Conservation (phyloP, 2,797 vertebrate genomes). For the Thalassophryne amazonica region DNA sequence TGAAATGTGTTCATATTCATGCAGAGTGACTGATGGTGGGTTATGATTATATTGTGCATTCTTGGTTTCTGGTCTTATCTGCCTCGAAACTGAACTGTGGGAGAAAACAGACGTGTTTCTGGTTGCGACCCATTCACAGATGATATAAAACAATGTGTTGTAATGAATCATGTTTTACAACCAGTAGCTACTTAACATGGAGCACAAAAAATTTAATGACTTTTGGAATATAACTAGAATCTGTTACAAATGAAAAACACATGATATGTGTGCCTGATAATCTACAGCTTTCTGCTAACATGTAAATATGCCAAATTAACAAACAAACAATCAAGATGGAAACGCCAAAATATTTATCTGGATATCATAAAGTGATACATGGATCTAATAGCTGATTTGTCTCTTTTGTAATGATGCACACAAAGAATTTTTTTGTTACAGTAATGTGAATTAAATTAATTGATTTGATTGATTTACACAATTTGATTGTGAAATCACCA, state of each 20-base stretch:
- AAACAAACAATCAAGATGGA: no score
- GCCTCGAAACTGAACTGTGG: background rate
- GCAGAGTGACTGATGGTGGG: constrained; percentile 41
- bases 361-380: no score
- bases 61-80: constrained; percentile 29
- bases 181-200: background rate
- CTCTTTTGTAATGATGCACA: no score
- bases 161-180: background rate
- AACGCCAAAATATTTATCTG: no score
- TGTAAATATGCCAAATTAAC: background rate
- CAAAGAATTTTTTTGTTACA: no score
- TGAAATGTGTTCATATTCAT: constrained; percentile 43
- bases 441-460: no score
- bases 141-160: background rate
- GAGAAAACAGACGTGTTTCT: constrained; percentile 3
- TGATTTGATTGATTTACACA: no score
- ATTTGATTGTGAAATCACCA: no score
- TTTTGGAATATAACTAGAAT: no score
- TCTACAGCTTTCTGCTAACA: background rate
- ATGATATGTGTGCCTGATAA: no score
- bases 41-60: constrained; percentile 16
- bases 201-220: background rate
- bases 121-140: constrained; percentile 10
- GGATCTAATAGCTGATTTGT: no score
- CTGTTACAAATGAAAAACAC: no score